These are phyloP conservation scores for Ectemnius continuus DNA, from an alignment of 2,888 invertebrate species.

Conservation along the genomic window DNA sequence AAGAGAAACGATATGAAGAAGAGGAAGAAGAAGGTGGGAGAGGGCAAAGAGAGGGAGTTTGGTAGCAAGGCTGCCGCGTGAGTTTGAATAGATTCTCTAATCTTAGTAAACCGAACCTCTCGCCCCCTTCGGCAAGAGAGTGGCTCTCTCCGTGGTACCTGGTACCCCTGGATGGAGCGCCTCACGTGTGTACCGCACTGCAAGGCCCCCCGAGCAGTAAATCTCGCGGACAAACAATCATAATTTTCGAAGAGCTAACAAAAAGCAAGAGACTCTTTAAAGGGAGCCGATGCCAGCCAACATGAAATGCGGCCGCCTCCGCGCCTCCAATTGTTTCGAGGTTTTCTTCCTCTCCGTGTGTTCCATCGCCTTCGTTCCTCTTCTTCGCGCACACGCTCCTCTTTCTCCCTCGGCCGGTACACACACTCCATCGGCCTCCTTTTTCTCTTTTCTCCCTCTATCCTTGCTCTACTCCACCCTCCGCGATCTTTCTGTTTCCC, in stretches of 20 bases:
- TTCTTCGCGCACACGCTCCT: constrained; percentile 15
- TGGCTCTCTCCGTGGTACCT: constrained; percentile 23
- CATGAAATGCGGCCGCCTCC: constrained; percentile 75
- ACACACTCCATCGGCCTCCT: constrained; percentile 20
- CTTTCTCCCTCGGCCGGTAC: constrained; percentile 19
- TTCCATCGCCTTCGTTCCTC: background rate
- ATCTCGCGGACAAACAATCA: constrained; percentile 77
- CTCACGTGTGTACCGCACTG: constrained; percentile 39
- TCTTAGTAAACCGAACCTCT: constrained; percentile 65
- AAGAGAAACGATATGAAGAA: constrained; percentile 18
- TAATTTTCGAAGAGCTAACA: constrained; percentile 76
- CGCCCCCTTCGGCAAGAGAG: constrained; percentile 30
- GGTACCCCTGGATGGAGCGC: constrained; percentile 40
- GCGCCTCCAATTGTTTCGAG: constrained; percentile 75
- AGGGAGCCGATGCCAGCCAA: constrained; percentile 73
- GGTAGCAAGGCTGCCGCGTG: constrained; percentile 53
- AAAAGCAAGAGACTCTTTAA: constrained; percentile 72
- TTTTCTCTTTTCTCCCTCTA: constrained; percentile 7
- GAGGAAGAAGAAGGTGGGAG: constrained; percentile 11
- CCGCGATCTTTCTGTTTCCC: constrained; percentile 27
- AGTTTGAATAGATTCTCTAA: constrained; percentile 71
- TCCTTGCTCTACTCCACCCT: constrained; percentile 19
- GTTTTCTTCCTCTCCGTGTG: constrained; percentile 61
- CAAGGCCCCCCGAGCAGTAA: constrained; percentile 67
- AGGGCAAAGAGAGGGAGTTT: background rate